These are phyloP conservation scores for Myopa testacea DNA, from an alignment of 2,888 invertebrate genomes.

Conservation along the genomic window DNA sequence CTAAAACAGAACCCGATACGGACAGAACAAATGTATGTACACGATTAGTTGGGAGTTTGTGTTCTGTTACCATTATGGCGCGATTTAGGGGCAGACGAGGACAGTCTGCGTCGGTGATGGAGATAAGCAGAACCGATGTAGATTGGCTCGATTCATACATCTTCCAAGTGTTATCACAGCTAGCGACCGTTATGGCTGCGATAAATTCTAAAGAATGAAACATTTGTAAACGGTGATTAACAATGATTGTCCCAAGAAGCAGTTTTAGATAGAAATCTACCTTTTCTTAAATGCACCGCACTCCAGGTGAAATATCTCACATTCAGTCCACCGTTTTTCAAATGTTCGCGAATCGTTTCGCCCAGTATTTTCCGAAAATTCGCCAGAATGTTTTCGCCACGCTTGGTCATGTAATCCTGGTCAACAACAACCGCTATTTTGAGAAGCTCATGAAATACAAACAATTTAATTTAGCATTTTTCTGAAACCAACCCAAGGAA, in stretches of 20 bases:
- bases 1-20: constrained; percentile 48
- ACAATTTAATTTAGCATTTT: neutral
- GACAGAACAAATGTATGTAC: neutral
- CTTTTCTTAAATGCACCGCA: constrained; percentile 77
- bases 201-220: constrained; percentile 72
- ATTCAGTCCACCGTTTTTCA: constrained; percentile 77
- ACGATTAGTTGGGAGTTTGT: neutral
- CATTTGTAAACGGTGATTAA: neutral
- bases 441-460: neutral
- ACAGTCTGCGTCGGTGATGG: constrained; percentile 84
- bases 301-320: constrained; percentile 78
- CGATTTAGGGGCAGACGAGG: constrained; percentile 77
- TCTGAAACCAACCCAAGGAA: constrained; percentile 74
- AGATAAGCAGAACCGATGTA: constrained; percentile 77
- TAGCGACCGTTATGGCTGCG: constrained; percentile 80
- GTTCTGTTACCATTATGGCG: constrained; percentile 73
- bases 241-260: neutral
- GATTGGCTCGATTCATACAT: constrained; percentile 74
- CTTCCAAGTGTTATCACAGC: constrained; percentile 81
- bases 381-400: constrained; percentile 72
- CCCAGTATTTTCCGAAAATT: constrained; percentile 75
- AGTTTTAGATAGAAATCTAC: constrained; percentile 64
- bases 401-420: constrained; percentile 74
- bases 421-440: constrained; percentile 78
- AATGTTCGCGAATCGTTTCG: constrained; percentile 74